Conservation (phyloP, 1,140 invertebrate species). For the Atta cephalotes region DNA sequence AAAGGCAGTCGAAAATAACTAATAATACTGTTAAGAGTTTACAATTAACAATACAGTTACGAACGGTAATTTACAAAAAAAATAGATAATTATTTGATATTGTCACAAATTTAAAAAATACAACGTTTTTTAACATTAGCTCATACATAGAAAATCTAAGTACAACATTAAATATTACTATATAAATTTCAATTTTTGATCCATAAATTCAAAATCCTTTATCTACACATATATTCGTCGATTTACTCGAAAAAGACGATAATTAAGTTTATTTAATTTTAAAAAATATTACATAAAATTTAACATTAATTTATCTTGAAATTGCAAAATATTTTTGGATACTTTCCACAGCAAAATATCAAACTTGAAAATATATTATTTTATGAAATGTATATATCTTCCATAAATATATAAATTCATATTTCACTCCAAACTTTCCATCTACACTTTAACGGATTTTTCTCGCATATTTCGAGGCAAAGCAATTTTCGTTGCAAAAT, state of each 20-base stretch:
- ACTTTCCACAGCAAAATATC: conserved; percentile 6
- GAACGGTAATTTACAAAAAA: background rate
- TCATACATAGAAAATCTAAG: background rate
- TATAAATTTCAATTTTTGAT: background rate
- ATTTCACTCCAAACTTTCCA: background rate
- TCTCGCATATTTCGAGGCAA: background rate
- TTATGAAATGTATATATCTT: background rate
- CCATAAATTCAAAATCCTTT: background rate
- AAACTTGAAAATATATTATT: background rate
- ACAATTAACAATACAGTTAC: background rate
- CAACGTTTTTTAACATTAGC: background rate
- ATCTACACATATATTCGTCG: background rate
- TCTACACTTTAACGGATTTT: conserved; percentile 18
- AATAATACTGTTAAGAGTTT: background rate
- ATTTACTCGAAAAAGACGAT: background rate
- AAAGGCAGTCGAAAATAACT: background rate
- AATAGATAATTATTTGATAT: background rate
- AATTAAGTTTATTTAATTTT: background rate
- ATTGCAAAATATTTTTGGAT: background rate
- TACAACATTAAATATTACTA: background rate
- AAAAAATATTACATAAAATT: background rate
- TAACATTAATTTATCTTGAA: background rate
- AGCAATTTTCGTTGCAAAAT: conserved; percentile 6
- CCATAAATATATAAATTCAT: conserved; percentile 5
- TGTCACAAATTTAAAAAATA: background rate